Base-by-base conservation (phyloP, 2,797 vertebrate genomes). In the Dermochelys coriacea region DNA sequence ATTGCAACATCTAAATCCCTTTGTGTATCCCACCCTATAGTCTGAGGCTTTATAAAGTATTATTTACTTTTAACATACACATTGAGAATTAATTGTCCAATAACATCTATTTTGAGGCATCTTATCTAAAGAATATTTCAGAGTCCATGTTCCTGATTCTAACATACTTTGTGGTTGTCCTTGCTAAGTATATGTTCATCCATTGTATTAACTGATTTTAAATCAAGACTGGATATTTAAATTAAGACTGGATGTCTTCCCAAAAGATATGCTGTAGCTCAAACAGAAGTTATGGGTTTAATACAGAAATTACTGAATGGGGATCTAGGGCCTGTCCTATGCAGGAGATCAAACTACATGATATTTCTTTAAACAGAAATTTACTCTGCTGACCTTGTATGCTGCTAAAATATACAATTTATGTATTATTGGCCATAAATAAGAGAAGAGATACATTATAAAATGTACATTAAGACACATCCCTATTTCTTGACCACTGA, bases 231-330 rank as follows among this genome's bases (percentile, higher is more conserved):
- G 92, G 83, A 87, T 91, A 47, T 1, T 3, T 55, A 91, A 89
- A 74, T 45, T 74, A 82, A 71, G 61, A 52, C 25, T 85, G 92
- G 84, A 87, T 91, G 91, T 91, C 92, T 41, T 85, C 52, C 50
- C 81, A 84, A 80, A 96, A 96, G 97, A 97, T 95, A 94, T 95
- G 96, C 96, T 91, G 79, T 88, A 89, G 77, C 92, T 96, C 80
- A 75, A 93, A 86, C 82, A 88, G 92, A 95, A 86, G 92, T 87
- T 88, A 93, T 80, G 27, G 55, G 85, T 88, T 85, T 91, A 75
- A 96, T 93, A 94, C 85, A 95, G 91, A 84, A 79, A 88, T 45
- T 85, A 93, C 87, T 95, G 88, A 93, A 93, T 27, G 93, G 86
- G 95, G 88, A 84, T 71, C 95, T 89, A 87, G 57, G 93, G 80